Conservation (phyloP, 1,140 invertebrate species). For the Euwallacea fornicatus region DNA sequence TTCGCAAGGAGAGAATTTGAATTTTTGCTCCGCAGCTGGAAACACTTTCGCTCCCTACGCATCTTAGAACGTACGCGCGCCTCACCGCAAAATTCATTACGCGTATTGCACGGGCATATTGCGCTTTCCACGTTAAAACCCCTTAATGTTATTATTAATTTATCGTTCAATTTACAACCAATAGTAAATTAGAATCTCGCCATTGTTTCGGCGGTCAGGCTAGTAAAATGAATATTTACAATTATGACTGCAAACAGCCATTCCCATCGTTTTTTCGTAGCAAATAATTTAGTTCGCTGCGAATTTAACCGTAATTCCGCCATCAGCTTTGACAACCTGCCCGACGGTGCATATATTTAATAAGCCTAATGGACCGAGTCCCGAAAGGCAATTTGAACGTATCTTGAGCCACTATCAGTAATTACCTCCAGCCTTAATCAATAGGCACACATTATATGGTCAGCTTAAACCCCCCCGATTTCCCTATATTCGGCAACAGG, state of each 20-base stretch:
- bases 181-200: too few relatives aligned
- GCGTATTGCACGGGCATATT: too few relatives aligned
- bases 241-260: slow-evolving; percentile 7
- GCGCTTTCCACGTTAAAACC: too few relatives aligned
- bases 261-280: background rate
- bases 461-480: background rate
- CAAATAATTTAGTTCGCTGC: background rate
- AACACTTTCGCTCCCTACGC: too few relatives aligned
- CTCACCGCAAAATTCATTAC: too few relatives aligned
- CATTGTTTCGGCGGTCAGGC: too few relatives aligned
- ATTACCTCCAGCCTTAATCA: slow-evolving; percentile 7
- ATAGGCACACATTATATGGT: background rate
- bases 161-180: too few relatives aligned
- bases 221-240: background rate
- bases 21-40: too few relatives aligned
- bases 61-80: too few relatives aligned
- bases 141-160: too few relatives aligned
- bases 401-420: slow-evolving; percentile 10
- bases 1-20: too few relatives aligned
- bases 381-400: background rate
- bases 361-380: slow-evolving; percentile 2
- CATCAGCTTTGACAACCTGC: background rate
- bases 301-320: background rate
- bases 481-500: background rate
- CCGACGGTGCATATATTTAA: background rate